A percentile compares a stretch with the other conserved stretches of the same genome.
phyloP scores from a whole-genome alignment of 2,797 vertebrate genomes.

The Morus bassanus region DNA sequence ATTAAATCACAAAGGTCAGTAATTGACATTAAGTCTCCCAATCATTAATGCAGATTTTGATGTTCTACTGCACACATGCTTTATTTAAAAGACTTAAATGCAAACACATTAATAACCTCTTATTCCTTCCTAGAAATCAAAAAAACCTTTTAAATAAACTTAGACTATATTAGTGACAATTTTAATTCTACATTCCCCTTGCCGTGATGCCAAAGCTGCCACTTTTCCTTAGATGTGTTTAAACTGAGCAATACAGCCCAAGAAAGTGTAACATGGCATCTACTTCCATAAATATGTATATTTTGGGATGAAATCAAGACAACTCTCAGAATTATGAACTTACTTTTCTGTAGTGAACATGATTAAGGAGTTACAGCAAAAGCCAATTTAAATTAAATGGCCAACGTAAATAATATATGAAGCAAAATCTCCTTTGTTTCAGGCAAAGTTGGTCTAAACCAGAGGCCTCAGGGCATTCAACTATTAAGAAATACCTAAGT shows the following conservation, averaged over 20 bases:
- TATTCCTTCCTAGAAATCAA: neutral
- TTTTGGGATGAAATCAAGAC: neutral
- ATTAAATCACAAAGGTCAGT: neutral
- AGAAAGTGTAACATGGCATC: neutral
- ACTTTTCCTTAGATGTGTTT: neutral
- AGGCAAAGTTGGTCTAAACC: neutral
- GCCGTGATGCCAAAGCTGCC: neutral
- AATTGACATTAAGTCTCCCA: neutral
- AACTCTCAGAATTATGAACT: neutral
- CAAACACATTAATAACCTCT: neutral
- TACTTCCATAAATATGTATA: neutral
- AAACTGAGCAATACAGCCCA: neutral
- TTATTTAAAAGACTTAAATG: neutral
- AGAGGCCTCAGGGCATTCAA: neutral
- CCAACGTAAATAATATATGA: slow-evolving; percentile 34
- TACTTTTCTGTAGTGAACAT: neutral
- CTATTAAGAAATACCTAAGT: neutral
- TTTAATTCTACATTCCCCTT: neutral
- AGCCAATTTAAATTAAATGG: slow-evolving; percentile 42
- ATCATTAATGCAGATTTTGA: neutral
- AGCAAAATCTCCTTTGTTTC: slow-evolving; percentile 23
- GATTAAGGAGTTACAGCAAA: slow-evolving; percentile 15
- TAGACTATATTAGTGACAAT: neutral
- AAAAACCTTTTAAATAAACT: neutral
- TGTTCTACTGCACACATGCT: neutral